Base-by-base conservation (phyloP, 2,888 invertebrate genomes). In the Parasteatoda lunata region DNA sequence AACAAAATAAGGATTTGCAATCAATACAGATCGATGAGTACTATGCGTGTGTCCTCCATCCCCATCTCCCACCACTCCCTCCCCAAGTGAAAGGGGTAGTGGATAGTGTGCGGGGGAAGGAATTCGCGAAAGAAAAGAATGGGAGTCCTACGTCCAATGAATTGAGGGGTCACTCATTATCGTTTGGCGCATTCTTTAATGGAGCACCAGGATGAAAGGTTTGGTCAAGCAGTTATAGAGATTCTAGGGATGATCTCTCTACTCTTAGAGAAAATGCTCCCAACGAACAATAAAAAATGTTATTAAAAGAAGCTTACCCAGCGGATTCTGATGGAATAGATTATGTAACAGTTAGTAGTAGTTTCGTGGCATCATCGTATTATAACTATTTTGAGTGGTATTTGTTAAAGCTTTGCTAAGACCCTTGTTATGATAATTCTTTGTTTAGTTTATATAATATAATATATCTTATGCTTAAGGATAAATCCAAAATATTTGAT, bases 161-260 rank as follows among this genome's bases (percentile, higher is more conserved):
- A 86, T 86, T 65, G 80, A 86, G 85, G 59, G 85, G 85, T 81
- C 85, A 86, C 85, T 86, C 85, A 86, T 86, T 86, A 86, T 77
- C 85, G 59, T 80, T 11, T 59, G 59, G 59, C 72, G 85, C 80
- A 86, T 86, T 86, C 85, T 80, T 86, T 79, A 65, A n/a, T 48
- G 76, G 59, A 73, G 59, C 64, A 66, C 15, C 30, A 30, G 51
- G 51, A 47, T 71, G 80, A 66, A 81, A 75, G 75, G 69, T 81
- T 71, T 80, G 80, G 80, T 80, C 80, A 80, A 80, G 80, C 80
- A 66, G 52, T 73, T 49, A 52, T 30, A 30, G 52, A 15, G 79
- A 79, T 79, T 8, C 66, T 45, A 4, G 11, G 13, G 59, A 59
- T 59, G 59, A 59, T 59, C 59, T 59, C n/a, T 59, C 59, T 6